These are phyloP conservation scores for Andrena bicolor DNA, from an alignment of 2,888 invertebrate species.

Conservation along the genomic window DNA sequence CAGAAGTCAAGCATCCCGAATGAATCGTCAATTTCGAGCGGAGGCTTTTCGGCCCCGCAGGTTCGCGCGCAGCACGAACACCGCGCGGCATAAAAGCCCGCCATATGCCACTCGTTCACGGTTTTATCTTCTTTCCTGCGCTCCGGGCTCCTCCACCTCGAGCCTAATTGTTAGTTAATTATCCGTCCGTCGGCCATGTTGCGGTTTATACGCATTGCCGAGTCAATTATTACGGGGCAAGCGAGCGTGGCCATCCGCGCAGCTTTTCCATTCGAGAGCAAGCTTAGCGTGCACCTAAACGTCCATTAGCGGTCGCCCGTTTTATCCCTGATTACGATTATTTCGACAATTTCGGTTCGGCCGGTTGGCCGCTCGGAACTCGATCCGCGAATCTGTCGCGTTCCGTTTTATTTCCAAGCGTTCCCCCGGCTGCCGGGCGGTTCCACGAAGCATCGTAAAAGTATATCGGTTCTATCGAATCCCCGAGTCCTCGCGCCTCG, in stretches of 20 bases:
- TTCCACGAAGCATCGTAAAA: constrained; percentile 41
- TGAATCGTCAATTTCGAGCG: constrained; percentile 76
- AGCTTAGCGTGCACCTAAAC: constrained; percentile 46
- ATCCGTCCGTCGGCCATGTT: constrained; percentile 80
- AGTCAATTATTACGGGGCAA: constrained; percentile 79
- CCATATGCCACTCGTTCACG: constrained; percentile 50
- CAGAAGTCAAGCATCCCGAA: constrained; percentile 70
- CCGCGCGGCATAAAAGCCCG: neutral
- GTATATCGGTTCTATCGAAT: neutral
- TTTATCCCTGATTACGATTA: constrained; percentile 24
- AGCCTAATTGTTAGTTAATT: constrained; percentile 83
- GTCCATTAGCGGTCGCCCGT: constrained; percentile 43
- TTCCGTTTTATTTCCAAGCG: no score
- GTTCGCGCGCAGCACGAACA: neutral
- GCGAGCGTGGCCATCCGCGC: constrained; percentile 75
- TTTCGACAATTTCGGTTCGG: no score
- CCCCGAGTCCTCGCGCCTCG: neutral
- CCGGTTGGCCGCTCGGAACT: neutral
- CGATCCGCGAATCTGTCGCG: no score
- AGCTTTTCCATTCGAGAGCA: constrained; percentile 51
- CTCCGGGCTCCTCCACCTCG: constrained; percentile 77
- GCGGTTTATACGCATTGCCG: constrained; percentile 82
- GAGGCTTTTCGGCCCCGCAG: constrained; percentile 13
- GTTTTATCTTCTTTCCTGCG: constrained; percentile 41
- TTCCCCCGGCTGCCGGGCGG: neutral